Percentiles rank a stretch among this genome's conserved stretches.
Evolutionary conservation across 2,888 invertebrate genomes (phyloP).

Genomic region (Hesperia comma): DNA sequence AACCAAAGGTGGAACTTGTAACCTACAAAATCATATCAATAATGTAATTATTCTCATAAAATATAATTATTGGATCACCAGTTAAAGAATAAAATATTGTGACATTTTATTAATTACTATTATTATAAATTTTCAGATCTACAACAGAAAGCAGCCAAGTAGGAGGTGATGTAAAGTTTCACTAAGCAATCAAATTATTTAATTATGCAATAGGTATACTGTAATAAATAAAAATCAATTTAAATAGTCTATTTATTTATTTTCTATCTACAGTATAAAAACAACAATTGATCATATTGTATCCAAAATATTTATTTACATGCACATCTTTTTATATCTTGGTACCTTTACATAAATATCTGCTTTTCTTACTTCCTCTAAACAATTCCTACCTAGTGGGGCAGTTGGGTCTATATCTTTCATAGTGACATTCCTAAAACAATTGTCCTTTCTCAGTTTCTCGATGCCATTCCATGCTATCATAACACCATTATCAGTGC

Average conservation of each 20-base stretch:
- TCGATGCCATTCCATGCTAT: slow-evolving; percentile 99
- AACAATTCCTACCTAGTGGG: slow-evolving; percentile 85
- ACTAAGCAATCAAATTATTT: slow-evolving; percentile 32
- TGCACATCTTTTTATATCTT: slow-evolving; percentile 61
- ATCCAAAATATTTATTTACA: slow-evolving; percentile 31
- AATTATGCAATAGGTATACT: slow-evolving; percentile 32
- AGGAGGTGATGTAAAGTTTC: slow-evolving; percentile 39
- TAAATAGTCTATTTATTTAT: slow-evolving; percentile 5
- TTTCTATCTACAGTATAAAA: neutral
- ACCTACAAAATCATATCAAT: too few species aligned
- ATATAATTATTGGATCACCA: too few species aligned
- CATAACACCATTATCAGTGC: slow-evolving; percentile 99
- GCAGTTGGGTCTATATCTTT: slow-evolving; percentile 85
- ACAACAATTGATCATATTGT: neutral
- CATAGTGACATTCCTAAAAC: slow-evolving; percentile 77
- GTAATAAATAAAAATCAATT: slow-evolving; percentile 26
- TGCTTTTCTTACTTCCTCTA: slow-evolving; percentile 80
- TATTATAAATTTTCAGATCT: slow-evolving; percentile 58
- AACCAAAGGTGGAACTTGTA: too few species aligned
- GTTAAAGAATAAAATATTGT: too few species aligned
- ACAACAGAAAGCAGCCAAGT: slow-evolving; percentile 57
- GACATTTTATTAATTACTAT: neutral
- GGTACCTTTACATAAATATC: slow-evolving; percentile 74
- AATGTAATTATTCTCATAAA: too few species aligned
- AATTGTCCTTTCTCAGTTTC: slow-evolving; percentile 76